Evolutionary conservation across 2,888 invertebrate genomes (phyloP).

Genomic region (Drosophila ustulata): DNA sequence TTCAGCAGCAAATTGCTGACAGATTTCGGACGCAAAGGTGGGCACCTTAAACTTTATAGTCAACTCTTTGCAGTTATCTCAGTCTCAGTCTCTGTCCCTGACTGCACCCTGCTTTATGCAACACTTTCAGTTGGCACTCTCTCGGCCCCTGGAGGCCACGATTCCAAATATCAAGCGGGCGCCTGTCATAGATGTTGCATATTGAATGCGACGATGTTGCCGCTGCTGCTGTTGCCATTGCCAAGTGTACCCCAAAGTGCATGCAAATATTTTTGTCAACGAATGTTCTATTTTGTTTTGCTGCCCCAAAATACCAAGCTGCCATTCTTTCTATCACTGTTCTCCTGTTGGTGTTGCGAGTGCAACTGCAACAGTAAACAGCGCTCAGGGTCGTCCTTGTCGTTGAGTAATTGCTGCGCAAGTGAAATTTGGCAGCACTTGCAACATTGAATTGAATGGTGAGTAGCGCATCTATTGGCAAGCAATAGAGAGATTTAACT

Average conservation of each 20-base stretch:
- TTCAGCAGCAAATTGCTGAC: conserved; percentile 66
- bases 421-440: conserved; percentile 60
- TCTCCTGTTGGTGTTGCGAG: neutral
- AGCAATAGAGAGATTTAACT: neutral
- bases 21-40: conserved; percentile 39
- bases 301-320: conserved; percentile 41
- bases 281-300: conserved; percentile 47
- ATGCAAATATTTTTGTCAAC: conserved; percentile 76
- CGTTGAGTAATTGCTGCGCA: conserved; percentile 65
- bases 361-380: conserved; percentile 42
- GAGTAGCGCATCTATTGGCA: neutral
- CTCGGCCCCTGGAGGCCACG: conserved; percentile 30
- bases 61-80: conserved; percentile 16
- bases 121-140: conserved; percentile 26
- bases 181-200: conserved; percentile 74
- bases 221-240: conserved; percentile 8
- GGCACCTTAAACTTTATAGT: conserved; percentile 15
- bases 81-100: conserved; percentile 6
- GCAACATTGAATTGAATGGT: conserved; percentile 19
- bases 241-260: conserved; percentile 71
- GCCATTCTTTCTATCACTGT: neutral
- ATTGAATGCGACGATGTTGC: conserved; percentile 57
- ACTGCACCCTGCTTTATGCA: conserved; percentile 37
- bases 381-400: conserved; percentile 33
- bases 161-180: conserved; percentile 63